Evolutionary conservation across 2,888 invertebrate species (phyloP), one percentile per base, ranked within the genome.

Genomic region (Idaea aversata): DNA sequence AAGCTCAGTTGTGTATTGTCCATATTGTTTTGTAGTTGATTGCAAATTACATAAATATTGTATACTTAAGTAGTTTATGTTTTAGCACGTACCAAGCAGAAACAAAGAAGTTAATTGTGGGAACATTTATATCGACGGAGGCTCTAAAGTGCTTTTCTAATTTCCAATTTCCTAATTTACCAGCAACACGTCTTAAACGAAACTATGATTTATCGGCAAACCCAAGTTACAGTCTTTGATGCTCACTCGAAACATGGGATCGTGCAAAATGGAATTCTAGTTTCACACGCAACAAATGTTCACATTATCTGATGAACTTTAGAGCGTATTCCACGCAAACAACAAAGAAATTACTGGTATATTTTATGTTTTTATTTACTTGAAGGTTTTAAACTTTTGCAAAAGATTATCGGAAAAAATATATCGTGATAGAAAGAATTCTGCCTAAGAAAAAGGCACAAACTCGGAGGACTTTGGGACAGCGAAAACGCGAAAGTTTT

Each of bases 261-360:
- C 88, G 90, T 90, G 88, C 90, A 83, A 87, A 90, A 88, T 90
- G 87, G 87, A 88, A 91, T 91, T 89, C 91, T 87, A 87, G 90
- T 91, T 93, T 92, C 91, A 88, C 93, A 93, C 93, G 93, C 93
- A 93, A 92, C 92, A 89, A 92, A 93, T 91, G 90, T 86, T 85
- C 82, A 83, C 82, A 84, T 88, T 92, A 93, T 93, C 92, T 88
- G 93, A 93, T 93, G 91, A 91, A 90, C 88, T 90, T 88, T 86
- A 79, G 81, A 81, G 81, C 80, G 77, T 77, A 76, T 76, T 69
- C 68, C 73, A 72, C 73, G 68, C 75, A 70, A 77, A 83, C 82
- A 80, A 72, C 78, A 84, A 73, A 65, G 66, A 69, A 64, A 74
- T 47, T 47, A 47, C 47, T 47, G 7, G 47, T 4, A 13, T 47